Conservation (phyloP, 2,113 vertebrate species). For the Notechis scutatus region DNA sequence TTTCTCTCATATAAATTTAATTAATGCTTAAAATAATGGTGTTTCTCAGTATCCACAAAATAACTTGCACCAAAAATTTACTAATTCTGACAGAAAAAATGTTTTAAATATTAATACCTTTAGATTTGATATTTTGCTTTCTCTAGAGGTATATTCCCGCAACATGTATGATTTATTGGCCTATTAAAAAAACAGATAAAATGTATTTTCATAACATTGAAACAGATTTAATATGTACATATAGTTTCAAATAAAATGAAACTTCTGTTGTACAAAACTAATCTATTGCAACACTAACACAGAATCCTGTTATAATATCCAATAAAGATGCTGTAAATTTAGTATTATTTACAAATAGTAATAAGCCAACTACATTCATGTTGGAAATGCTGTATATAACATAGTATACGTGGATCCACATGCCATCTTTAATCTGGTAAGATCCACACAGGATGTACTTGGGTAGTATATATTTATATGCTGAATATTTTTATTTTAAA, state of each 20-base stretch:
- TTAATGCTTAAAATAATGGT: neutral
- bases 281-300: neutral
- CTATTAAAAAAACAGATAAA: slow-evolving; percentile 59
- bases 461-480: neutral
- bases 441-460: neutral
- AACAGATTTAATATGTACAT: neutral
- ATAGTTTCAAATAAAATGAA: neutral
- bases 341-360: neutral
- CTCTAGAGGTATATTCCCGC: slow-evolving; percentile 91
- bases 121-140: slow-evolving; percentile 86
- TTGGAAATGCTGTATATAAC: fast-evolving
- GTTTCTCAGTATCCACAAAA: neutral
- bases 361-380: neutral
- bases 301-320: neutral
- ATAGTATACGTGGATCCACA: neutral
- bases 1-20: neutral
- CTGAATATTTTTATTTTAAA: neutral
- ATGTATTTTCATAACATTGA: slow-evolving; percentile 7
- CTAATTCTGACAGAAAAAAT: neutral
- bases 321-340: neutral
- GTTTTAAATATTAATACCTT: slow-evolving; percentile 71
- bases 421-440: neutral
- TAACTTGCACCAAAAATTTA: neutral
- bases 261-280: neutral
- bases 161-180: slow-evolving; percentile 86